These are phyloP conservation scores for Leuciscus idus DNA, from an alignment of 2,113 vertebrate genomes.

Conservation along the genomic window DNA sequence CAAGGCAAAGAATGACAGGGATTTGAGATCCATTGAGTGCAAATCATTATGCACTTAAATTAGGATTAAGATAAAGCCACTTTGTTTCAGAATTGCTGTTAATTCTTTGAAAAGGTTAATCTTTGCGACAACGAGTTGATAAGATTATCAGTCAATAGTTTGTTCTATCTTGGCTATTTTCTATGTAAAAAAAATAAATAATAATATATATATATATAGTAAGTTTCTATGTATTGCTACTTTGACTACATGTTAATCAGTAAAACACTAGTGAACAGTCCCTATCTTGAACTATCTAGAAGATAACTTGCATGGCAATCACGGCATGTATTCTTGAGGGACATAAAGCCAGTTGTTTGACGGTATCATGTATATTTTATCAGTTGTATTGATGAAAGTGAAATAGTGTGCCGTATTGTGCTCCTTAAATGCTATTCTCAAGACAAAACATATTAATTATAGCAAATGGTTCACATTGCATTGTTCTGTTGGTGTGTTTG, in stretches of 20 bases:
- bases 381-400: not conserved
- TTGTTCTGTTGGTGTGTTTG: not conserved
- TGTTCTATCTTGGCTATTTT: too few species aligned
- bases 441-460: not conserved
- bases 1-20: not conserved
- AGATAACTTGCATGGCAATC: not conserved
- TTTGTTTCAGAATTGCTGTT: not conserved
- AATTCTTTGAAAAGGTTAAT: not conserved
- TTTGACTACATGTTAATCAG: not conserved
- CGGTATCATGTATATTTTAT: not conserved
- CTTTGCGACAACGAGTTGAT: not conserved
- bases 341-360: not conserved
- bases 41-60: not conserved
- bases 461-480: not conserved
- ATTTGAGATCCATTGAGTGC: not conserved
- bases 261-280: not conserved
- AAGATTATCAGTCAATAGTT: not conserved
- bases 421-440: not conserved
- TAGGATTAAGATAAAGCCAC: conserved; percentile 7
- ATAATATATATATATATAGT: too few species aligned
- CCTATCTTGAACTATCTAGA: not conserved
- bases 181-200: too few species aligned
- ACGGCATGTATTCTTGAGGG: not conserved
- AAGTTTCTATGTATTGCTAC: not conserved
- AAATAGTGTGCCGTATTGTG: not conserved